phyloP scores from a whole-genome alignment of 2,888 invertebrate species.

The Eledona agricola region DNA sequence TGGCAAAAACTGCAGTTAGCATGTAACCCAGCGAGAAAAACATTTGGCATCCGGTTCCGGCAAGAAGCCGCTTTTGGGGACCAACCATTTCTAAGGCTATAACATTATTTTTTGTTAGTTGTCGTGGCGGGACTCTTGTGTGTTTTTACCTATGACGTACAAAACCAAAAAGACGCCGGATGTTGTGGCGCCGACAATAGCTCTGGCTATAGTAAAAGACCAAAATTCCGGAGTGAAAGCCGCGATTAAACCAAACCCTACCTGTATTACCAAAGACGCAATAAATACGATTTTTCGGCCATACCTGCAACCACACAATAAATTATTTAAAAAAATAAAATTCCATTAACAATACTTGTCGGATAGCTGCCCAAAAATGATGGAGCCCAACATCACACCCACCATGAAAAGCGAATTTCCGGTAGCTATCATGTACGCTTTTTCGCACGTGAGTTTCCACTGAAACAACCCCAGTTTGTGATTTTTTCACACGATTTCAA shows the following conservation, averaged over 20 bases:
- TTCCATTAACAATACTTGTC: conserved; percentile 63
- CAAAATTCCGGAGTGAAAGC: conserved; percentile 75
- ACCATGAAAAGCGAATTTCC: conserved; percentile 77
- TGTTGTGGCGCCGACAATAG: conserved; percentile 76
- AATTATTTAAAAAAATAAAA: background rate
- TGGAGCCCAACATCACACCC: conserved; percentile 77
- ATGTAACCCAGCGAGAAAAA: conserved; percentile 80
- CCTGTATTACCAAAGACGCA: conserved; percentile 74
- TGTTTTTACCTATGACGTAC: conserved; percentile 75
- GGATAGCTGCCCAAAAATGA: conserved; percentile 76
- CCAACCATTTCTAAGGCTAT: conserved; percentile 77
- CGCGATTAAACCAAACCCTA: conserved; percentile 72
- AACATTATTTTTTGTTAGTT: conserved; percentile 40
- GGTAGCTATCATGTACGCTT: conserved; percentile 69
- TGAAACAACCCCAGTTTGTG: conserved; percentile 54
- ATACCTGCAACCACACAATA: conserved; percentile 61
- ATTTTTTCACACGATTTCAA: no score
- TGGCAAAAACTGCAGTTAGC: conserved; percentile 73
- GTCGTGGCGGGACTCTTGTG: background rate
- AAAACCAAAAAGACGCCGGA: conserved; percentile 81
- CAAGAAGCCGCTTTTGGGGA: conserved; percentile 72
- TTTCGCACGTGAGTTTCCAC: conserved; percentile 75
- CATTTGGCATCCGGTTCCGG: conserved; percentile 77
- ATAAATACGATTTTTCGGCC: conserved; percentile 79
- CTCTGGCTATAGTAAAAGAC: conserved; percentile 71